Percentiles rank a stretch among this genome's conserved stretches.
These are phyloP conservation scores for Aplocera efformata DNA, from an alignment of 2,888 invertebrate genomes.

Conservation along the genomic window DNA sequence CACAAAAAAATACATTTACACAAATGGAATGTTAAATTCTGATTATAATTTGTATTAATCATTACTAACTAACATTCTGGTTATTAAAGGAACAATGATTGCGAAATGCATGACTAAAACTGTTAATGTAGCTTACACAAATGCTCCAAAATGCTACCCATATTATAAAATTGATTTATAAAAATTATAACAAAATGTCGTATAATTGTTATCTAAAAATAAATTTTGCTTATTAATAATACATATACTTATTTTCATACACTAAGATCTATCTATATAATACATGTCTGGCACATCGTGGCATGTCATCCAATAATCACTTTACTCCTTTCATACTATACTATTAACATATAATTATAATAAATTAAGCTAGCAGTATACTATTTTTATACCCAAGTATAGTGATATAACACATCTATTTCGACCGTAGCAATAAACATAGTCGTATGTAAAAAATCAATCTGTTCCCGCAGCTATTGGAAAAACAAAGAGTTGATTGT, in stretches of 20 bases:
- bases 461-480: too few species aligned
- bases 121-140: conserved; percentile 29
- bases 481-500: too few species aligned
- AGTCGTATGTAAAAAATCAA: too few species aligned
- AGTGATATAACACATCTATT: conserved; percentile 5
- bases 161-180: conserved; percentile 16
- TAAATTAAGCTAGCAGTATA: conserved; percentile 3
- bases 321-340: conserved; percentile 28
- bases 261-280: too few species aligned
- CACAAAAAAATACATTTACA: conserved; percentile 14
- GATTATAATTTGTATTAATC: conserved; percentile 32
- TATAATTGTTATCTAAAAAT: too few species aligned
- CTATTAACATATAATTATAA: conserved; percentile 2
- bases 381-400: conserved; percentile 16
- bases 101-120: conserved; percentile 38
- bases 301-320: conserved; percentile 41
- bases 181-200: conserved; percentile 3
- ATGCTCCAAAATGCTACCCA: conserved; percentile 33
- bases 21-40: conserved; percentile 55
- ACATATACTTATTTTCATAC: too few species aligned
- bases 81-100: conserved; percentile 44
- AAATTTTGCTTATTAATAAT: too few species aligned
- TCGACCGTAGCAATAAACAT: too few species aligned
- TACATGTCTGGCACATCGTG: conserved; percentile 59
- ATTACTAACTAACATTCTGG: conserved; percentile 35